Evolutionary conservation across 1,140 invertebrate species (phyloP).

Genomic region (Mycetomoellerius zeteki): DNA sequence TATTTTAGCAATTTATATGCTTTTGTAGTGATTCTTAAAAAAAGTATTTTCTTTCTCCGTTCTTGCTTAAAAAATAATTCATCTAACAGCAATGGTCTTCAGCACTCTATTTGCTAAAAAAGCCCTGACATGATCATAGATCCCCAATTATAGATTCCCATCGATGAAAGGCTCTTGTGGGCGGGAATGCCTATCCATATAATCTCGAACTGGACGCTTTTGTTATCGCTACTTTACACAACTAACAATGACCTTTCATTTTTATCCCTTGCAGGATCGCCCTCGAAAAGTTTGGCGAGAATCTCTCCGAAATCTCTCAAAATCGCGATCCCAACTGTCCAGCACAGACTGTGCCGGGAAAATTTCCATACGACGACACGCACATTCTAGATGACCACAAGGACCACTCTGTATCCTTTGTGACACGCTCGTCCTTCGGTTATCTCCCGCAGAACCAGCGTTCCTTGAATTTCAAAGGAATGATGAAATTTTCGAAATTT

Average conservation of each 20-base stretch:
- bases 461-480: neutral
- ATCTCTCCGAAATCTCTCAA: conserved; percentile 1
- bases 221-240: neutral
- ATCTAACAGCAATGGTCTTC: neutral
- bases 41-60: neutral
- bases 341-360: neutral
- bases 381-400: neutral
- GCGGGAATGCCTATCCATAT: neutral
- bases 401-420: neutral
- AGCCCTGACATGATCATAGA: neutral
- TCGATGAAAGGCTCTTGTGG: neutral
- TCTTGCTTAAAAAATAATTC: neutral
- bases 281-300: neutral
- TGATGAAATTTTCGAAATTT: conserved; percentile 37
- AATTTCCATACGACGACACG: conserved; percentile 25
- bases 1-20: neutral
- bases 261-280: neutral
- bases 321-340: neutral
- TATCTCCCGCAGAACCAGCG: neutral
- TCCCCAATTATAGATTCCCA: neutral
- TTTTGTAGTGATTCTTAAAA: neutral
- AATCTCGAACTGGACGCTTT: neutral
- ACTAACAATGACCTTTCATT: conserved; percentile 27
- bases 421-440: neutral
- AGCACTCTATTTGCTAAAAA: neutral